These are phyloP conservation scores for Drosophila funebris DNA, from an alignment of 1,140 invertebrate species.

Conservation along the genomic window DNA sequence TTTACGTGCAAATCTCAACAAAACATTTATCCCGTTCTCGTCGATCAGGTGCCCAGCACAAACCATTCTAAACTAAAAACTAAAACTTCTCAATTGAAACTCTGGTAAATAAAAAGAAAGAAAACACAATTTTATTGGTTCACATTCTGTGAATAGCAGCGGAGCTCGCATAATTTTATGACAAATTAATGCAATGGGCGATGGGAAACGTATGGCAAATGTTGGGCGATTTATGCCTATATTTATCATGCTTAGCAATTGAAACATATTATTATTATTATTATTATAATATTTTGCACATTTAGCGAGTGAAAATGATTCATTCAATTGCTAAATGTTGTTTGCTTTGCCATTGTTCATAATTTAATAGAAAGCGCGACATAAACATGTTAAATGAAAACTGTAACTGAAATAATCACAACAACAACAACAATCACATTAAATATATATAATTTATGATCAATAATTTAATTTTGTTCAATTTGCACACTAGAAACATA, in stretches of 20 bases:
- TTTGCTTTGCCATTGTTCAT: constrained; percentile 48
- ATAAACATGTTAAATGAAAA: constrained; percentile 66
- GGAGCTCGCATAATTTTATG: constrained; percentile 71
- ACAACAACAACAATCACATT: constrained; percentile 57
- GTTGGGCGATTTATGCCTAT: constrained; percentile 56
- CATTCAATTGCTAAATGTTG: constrained; percentile 70
- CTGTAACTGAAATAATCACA: background rate
- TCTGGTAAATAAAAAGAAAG: constrained; percentile 1
- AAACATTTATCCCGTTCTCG: background rate
- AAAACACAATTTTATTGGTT: constrained; percentile 53
- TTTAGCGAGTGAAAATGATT: constrained; percentile 66
- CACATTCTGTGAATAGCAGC: background rate
- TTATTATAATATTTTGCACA: constrained; percentile 69
- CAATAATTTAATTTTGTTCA: constrained; percentile 51
- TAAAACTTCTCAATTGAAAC: background rate
- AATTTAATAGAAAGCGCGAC: constrained; percentile 46
- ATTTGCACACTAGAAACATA: constrained; percentile 47
- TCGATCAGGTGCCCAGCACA: constrained; percentile 19
- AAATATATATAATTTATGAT: constrained; percentile 68
- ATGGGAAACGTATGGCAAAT: constrained; percentile 39
- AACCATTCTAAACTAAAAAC: background rate
- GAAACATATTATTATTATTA: constrained; percentile 75
- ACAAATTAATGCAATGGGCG: constrained; percentile 77
- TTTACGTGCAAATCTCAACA: constrained; percentile 29
- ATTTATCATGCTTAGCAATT: constrained; percentile 59